Evolutionary conservation across 2,888 invertebrate species (phyloP).

Genomic region (Apamea sordens): DNA sequence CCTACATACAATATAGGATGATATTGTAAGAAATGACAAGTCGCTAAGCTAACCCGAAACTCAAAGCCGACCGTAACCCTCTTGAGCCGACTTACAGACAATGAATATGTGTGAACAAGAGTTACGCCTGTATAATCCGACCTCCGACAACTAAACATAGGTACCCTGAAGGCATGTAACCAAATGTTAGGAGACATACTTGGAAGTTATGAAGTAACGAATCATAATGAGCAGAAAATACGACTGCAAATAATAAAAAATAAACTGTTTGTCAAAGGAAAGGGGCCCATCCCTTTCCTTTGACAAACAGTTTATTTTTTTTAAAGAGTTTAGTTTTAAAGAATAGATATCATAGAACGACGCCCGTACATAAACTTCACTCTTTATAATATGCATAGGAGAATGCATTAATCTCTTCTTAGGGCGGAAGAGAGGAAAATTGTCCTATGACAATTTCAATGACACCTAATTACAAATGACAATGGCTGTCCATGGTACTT

Average conservation of each 20-base stretch:
- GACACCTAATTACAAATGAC: no score
- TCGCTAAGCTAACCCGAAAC: constrained; percentile 34
- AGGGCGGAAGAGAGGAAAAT: no score
- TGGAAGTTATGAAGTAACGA: not conserved
- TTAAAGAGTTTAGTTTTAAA: no score
- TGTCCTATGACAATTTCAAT: no score
- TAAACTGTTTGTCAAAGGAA: not conserved
- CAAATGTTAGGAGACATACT: not conserved
- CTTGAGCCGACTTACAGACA: constrained; percentile 54
- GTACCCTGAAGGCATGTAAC: not conserved
- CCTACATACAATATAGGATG: constrained; percentile 11
- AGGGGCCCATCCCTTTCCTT: no score
- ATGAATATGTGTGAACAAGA: constrained; percentile 57
- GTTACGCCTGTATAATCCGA: constrained; percentile 33
- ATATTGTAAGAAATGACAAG: constrained; percentile 44
- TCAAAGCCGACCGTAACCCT: constrained; percentile 49
- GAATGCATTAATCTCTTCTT: no score
- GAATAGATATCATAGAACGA: no score
- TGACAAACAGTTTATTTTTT: no score
- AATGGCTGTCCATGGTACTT: no score
- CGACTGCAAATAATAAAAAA: not conserved
- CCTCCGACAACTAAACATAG: constrained; percentile 16
- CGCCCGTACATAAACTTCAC: no score
- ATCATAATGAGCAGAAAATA: not conserved
- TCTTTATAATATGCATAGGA: no score